Percentiles rank a stretch among this genome's conserved stretches.
Evolutionary conservation across 2,888 invertebrate species (phyloP).

Genomic region (Dryobotodes eremita): DNA sequence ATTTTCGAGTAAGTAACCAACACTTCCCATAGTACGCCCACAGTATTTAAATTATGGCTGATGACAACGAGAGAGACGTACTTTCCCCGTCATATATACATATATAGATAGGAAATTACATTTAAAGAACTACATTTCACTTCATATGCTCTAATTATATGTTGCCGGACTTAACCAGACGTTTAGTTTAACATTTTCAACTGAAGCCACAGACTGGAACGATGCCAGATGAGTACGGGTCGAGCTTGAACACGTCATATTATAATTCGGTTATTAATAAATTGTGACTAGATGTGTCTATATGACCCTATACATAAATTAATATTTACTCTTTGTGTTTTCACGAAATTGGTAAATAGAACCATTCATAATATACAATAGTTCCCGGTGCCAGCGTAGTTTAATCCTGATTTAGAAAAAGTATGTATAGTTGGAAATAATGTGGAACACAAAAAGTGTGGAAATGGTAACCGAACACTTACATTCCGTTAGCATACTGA

Average conservation of each 20-base stretch:
- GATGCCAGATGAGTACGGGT: constrained; percentile 17
- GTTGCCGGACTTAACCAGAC: constrained; percentile 6
- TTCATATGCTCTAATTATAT: neutral
- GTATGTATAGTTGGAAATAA: neutral
- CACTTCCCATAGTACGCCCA: too few species aligned
- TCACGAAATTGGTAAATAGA: neutral
- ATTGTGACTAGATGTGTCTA: neutral
- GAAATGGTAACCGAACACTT: neutral
- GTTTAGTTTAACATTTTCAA: constrained; percentile 21
- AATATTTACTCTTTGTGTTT: neutral
- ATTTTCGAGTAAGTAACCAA: too few species aligned
- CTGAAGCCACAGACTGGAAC: constrained; percentile 20
- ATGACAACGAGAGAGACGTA: too few species aligned
- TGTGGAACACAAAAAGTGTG: constrained; percentile 2
- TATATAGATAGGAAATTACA: neutral
- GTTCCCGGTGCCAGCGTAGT: neutral
- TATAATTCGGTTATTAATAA: neutral
- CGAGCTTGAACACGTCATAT: constrained; percentile 1
- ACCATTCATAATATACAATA: neutral
- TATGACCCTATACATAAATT: neutral
- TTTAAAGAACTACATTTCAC: neutral
- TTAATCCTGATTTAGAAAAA: neutral
- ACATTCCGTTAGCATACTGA: neutral
- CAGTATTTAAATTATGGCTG: too few species aligned
- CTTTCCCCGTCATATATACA: too few species aligned